These are phyloP conservation scores for Dermolepida albohirtum DNA, from an alignment of 2,888 invertebrate genomes.

Conservation along the genomic window DNA sequence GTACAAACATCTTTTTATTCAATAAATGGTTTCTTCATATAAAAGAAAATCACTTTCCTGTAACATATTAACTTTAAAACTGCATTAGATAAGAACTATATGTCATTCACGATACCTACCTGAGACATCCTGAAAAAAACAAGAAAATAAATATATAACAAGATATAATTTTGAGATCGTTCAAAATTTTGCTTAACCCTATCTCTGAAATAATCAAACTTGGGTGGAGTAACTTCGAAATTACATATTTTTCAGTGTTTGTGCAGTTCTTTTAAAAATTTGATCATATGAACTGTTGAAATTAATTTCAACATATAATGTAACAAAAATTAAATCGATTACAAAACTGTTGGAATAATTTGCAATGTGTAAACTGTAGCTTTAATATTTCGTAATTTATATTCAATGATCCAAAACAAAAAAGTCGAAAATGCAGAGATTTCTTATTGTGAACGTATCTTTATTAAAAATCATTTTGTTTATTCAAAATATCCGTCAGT, in stretches of 20 bases:
- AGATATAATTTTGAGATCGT: background rate
- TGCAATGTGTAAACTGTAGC: too few relatives aligned
- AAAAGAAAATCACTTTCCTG: conserved; percentile 17
- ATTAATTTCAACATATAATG: background rate
- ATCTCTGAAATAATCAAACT: conserved; percentile 1
- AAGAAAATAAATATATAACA: conserved; percentile 11
- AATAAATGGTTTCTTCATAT: conserved; percentile 7
- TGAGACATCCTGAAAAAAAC: conserved; percentile 15
- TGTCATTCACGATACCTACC: conserved; percentile 25
- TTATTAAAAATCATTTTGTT: too few relatives aligned
- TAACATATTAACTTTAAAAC: conserved; percentile 24
- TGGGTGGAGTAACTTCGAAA: conserved; percentile 31
- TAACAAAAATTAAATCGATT: too few relatives aligned
- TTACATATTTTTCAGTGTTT: background rate
- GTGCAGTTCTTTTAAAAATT: background rate
- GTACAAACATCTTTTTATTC: too few relatives aligned
- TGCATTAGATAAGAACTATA: conserved; percentile 20
- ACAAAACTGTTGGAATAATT: too few relatives aligned
- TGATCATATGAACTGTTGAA: background rate
- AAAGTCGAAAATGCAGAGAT: too few relatives aligned
- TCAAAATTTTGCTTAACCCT: conserved; percentile 2
- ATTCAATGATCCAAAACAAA: too few relatives aligned
- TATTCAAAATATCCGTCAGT: too few relatives aligned
- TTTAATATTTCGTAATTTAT: too few relatives aligned
- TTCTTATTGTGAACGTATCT: too few relatives aligned